A percentile compares a stretch with the other conserved stretches of the same genome.
Evolutionary conservation across 1,140 invertebrate species (phyloP).

Genomic region (Lordiphosa stackelbergi): DNA sequence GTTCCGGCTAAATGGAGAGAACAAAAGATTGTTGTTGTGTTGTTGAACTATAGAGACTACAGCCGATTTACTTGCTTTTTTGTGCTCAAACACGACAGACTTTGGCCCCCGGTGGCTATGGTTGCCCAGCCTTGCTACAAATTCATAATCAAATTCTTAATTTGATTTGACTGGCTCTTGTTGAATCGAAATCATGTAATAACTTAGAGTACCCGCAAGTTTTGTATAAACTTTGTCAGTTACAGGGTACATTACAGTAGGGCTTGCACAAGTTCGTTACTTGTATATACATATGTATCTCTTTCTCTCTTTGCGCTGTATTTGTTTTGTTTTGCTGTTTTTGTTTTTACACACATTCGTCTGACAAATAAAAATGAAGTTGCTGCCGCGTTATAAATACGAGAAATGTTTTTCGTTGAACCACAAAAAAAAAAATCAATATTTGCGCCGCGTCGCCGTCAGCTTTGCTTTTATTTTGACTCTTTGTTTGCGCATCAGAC

Average conservation of each 20-base stretch:
- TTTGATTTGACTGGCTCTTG: too few species aligned
- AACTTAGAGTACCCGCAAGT: too few species aligned
- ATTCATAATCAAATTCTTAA: too few species aligned
- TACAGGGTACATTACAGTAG: background rate
- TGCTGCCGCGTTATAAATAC: slow-evolving; percentile 54
- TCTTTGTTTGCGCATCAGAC: slow-evolving; percentile 37
- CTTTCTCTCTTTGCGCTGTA: slow-evolving; percentile 16
- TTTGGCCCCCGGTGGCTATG: too few species aligned
- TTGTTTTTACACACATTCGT: slow-evolving; percentile 51
- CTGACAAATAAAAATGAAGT: slow-evolving; percentile 50
- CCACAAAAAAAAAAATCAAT: slow-evolving; percentile 62
- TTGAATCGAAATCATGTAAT: too few species aligned
- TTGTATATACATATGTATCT: background rate
- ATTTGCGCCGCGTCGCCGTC: slow-evolving; percentile 63
- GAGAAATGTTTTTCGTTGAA: slow-evolving; percentile 30
- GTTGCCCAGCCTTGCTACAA: too few species aligned
- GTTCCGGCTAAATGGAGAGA: too few species aligned
- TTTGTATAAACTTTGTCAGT: too few species aligned
- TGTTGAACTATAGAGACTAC: too few species aligned
- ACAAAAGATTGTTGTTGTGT: too few species aligned
- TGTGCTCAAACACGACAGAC: too few species aligned
- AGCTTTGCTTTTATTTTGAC: slow-evolving; percentile 38
- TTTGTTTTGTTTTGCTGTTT: slow-evolving; percentile 58
- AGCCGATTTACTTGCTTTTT: too few species aligned
- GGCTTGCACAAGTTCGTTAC: background rate